Evolutionary conservation across 1,140 invertebrate species (phyloP), one percentile per base, ranked within the genome.

Genomic region (Heterodera schachtii): DNA sequence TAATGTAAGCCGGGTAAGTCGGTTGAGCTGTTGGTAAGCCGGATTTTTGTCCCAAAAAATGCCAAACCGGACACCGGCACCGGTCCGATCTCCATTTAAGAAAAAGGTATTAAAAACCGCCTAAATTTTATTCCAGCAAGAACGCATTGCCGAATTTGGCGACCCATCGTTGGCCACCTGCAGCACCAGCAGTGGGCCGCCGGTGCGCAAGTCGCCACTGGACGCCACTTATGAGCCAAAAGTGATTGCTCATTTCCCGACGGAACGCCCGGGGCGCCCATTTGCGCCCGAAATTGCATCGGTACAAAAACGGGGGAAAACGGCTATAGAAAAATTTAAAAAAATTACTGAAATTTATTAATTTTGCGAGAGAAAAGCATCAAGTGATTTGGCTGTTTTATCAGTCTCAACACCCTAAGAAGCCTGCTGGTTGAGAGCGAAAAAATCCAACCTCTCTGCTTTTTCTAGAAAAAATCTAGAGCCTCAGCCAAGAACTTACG

Each of bases 201-300:
- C 47, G 44, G 41, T n/a, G 43, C 57, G 43, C 78, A 94, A 94
- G 89, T 94, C 95, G 84, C 97, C 97, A 49, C 91, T 98, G 87
- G 95, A 98, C 90, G 92, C 96, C 74, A 93, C 95, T 9, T 98
- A 97, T 91, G 96, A 96, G 91, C 94, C 94, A 83, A 96, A 96
- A 91, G 94, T 97, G 75, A 92, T 98, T 78, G 94, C 94, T 73
- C 95, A 98, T 91, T 98, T 96, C 92, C 97, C 97, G 75, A 87
- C 82, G 64, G 57, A 85, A 49, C 83, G 89, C 9, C 57, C 41
- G 7, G 81, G 81, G 19, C 69, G 71, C 71, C 87, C 87, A 94
- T 95, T 91, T 94, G 96, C 60, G 90, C 93, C 85, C 94, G 94
- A 93, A 96, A 97, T 92, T 93, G 94, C 78, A 96, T 98, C 92